Evolutionary conservation across 2,888 invertebrate species (phyloP).

Genomic region (Octonoba sinensis): DNA sequence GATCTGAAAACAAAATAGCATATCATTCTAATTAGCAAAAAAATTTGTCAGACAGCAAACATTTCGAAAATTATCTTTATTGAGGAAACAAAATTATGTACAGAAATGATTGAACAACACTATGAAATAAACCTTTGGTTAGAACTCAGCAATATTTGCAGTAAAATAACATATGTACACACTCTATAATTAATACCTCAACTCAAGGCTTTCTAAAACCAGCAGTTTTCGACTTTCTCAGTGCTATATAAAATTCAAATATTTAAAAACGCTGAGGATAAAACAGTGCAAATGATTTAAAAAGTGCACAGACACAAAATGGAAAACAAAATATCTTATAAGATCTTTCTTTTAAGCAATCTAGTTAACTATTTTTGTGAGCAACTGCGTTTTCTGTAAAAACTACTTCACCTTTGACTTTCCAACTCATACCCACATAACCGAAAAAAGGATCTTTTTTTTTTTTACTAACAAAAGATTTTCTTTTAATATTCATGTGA

Average conservation of each 20-base stretch:
- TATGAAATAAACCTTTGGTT: constrained; percentile 21
- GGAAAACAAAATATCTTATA: constrained; percentile 9
- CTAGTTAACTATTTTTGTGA: background rate
- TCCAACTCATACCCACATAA: background rate
- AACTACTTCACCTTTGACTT: background rate
- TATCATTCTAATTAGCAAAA: too few relatives aligned
- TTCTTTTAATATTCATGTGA: too few relatives aligned
- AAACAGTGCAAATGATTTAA: constrained; percentile 40
- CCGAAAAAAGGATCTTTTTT: too few relatives aligned
- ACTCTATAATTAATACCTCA: constrained; percentile 22
- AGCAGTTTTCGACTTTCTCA: constrained; percentile 1
- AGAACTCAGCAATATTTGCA: constrained; percentile 40
- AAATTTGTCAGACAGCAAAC: constrained; percentile 1
- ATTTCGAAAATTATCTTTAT: constrained; percentile 59
- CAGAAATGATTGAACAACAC: constrained; percentile 33
- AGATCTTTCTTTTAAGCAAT: background rate
- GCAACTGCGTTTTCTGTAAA: constrained; percentile 9
- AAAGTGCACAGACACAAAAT: constrained; percentile 31
- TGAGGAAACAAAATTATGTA: constrained; percentile 56
- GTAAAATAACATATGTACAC: constrained; percentile 41
- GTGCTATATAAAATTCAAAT: constrained; percentile 37
- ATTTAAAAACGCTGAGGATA: constrained; percentile 32
- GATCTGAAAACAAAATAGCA: too few relatives aligned
- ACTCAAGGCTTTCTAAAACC: constrained; percentile 15
- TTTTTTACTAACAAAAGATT: too few relatives aligned